Percentiles rank a stretch among this genome's conserved stretches.
These are phyloP conservation scores for Sipha maydis DNA, from an alignment of 2,888 invertebrate genomes.

Conservation along the genomic window DNA sequence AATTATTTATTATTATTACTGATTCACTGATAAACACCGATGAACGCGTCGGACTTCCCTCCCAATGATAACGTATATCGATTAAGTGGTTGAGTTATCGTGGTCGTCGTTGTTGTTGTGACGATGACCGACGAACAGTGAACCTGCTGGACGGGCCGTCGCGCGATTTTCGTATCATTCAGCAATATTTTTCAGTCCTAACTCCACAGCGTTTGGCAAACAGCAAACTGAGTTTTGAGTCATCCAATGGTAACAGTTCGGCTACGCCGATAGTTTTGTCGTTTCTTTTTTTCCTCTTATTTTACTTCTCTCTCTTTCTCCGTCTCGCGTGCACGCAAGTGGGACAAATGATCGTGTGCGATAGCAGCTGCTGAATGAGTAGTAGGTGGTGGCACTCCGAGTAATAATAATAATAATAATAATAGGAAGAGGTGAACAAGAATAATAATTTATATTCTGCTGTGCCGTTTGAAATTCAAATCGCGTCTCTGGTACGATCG, in stretches of 20 bases:
- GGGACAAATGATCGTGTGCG: conserved; percentile 13
- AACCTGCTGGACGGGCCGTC: background rate
- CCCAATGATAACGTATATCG: conserved; percentile 49
- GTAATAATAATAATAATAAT: conserved; percentile 29
- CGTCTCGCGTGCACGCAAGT: background rate
- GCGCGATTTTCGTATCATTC: no score
- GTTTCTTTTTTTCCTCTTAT: background rate
- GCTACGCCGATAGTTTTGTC: background rate
- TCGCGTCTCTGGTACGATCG: conserved; percentile 10
- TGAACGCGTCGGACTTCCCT: conserved; percentile 16
- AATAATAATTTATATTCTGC: conserved; percentile 4
- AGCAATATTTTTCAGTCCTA: no score
- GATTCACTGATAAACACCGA: background rate
- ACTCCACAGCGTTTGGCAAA: background rate
- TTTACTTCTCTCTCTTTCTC: background rate
- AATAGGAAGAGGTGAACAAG: background rate
- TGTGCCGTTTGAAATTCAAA: conserved; percentile 51
- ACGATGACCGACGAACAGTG: background rate
- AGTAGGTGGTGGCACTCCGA: conserved; percentile 6
- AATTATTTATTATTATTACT: background rate
- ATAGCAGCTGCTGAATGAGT: background rate
- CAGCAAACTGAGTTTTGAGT: background rate
- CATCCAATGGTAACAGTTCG: background rate
- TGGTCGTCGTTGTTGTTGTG: background rate
- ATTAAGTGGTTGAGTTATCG: background rate